Conservation (phyloP, 2,888 invertebrate species). For the Automeris io region DNA sequence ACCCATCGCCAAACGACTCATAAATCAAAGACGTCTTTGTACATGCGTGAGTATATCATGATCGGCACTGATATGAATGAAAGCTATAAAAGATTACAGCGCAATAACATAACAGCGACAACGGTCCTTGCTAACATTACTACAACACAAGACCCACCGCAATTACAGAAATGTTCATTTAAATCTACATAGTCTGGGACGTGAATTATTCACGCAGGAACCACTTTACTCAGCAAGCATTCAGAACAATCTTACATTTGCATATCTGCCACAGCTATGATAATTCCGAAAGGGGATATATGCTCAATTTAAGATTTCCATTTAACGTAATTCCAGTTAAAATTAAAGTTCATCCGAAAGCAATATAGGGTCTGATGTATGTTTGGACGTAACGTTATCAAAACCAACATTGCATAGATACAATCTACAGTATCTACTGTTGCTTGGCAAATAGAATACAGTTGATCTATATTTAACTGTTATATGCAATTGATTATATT, state of each 20-base stretch:
- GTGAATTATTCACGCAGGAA: conserved; percentile 37
- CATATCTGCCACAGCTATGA: conserved; percentile 32
- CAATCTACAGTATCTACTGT: too few relatives aligned
- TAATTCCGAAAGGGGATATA: conserved; percentile 39
- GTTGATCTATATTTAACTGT: too few relatives aligned
- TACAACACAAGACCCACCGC: background rate
- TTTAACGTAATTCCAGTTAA: too few relatives aligned
- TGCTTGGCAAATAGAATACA: too few relatives aligned
- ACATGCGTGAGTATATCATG: conserved; percentile 1
- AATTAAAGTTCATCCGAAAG: too few relatives aligned
- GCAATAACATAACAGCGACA: background rate
- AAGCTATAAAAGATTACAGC: background rate
- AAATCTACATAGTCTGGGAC: conserved; percentile 12
- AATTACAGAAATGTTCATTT: background rate
- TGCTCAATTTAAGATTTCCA: conserved; percentile 35
- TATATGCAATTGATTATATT: too few relatives aligned
- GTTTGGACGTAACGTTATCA: too few relatives aligned
- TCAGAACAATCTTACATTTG: conserved; percentile 37
- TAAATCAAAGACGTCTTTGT: conserved; percentile 36
- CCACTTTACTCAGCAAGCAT: conserved; percentile 23
- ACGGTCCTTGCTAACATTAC: background rate
- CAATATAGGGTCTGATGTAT: too few relatives aligned
- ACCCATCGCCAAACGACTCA: conserved; percentile 29
- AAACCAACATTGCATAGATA: too few relatives aligned
- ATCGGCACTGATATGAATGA: background rate